A percentile compares a stretch with the other conserved stretches of the same genome.
Evolutionary conservation across 2,888 invertebrate genomes (phyloP).

Genomic region (Ganaspis brasiliensis): DNA sequence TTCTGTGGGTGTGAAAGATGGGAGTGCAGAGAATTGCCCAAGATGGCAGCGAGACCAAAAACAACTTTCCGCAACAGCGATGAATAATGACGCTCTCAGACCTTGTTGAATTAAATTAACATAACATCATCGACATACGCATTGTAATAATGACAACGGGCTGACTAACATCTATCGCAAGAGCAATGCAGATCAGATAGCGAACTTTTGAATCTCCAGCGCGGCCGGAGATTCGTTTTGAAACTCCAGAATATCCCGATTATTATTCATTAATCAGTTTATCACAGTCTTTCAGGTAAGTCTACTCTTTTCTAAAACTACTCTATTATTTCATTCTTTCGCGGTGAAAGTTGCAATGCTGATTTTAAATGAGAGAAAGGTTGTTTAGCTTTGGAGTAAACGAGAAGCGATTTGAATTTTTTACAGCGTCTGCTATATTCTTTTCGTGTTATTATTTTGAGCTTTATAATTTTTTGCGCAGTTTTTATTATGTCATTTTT

Average conservation of each 20-base stretch:
- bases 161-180: not conserved
- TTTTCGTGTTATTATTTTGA: constrained; percentile 17
- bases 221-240: constrained; percentile 20
- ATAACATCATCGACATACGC: constrained; percentile 23
- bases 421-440: not conserved
- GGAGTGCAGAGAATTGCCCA: constrained; percentile 26
- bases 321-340: not conserved
- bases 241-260: not conserved
- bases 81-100: constrained; percentile 23
- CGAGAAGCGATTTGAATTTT: constrained; percentile 30
- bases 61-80: constrained; percentile 41
- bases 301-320: not conserved
- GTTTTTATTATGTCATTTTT: not conserved
- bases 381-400: constrained; percentile 17
- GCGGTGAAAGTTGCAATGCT: constrained; percentile 2
- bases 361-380: constrained; percentile 18
- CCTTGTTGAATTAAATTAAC: constrained; percentile 30
- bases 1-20: constrained; percentile 35
- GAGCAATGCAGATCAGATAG: constrained; percentile 23
- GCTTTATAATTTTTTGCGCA: not conserved
- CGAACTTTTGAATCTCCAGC: constrained; percentile 32
- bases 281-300: constrained; percentile 18
- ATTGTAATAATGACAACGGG: constrained; percentile 22
- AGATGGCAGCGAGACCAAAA: constrained; percentile 43
- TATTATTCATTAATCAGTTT: not conserved